Conservation (phyloP, 2,797 vertebrate genomes). For the Gephyroberyx darwinii region DNA sequence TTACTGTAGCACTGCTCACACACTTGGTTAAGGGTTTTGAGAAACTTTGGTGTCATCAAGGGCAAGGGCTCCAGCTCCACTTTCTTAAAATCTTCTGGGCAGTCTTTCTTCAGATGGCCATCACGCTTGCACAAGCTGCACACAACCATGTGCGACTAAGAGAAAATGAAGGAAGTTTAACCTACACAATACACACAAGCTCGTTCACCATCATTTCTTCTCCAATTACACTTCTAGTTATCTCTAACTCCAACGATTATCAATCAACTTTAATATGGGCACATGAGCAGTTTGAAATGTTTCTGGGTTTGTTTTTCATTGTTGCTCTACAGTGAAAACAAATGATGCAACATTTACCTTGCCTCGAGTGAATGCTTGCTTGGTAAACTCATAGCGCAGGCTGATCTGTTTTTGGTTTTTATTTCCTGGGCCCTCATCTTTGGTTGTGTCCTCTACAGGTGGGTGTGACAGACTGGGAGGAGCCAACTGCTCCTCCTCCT, state of each 20-base stretch:
- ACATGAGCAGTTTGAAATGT: not conserved
- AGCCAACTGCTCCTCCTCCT: constrained; percentile 53
- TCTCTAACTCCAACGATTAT: not conserved
- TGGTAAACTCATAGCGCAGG: constrained; percentile 87
- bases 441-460: constrained; percentile 19
- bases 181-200: not conserved
- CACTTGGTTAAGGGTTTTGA: constrained; percentile 85
- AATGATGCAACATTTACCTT: constrained; percentile 79
- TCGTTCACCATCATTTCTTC: not conserved
- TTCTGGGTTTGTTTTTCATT: not conserved
- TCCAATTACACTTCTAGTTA: not conserved
- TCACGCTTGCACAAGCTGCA: constrained; percentile 95
- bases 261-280: not conserved
- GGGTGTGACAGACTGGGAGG: constrained; percentile 26
- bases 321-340: not conserved
- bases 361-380: constrained; percentile 88
- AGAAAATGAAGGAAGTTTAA: constrained; percentile 40
- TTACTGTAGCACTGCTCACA: constrained; percentile 93
- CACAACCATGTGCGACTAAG: constrained; percentile 89
- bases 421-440: constrained; percentile 49
- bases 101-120: constrained; percentile 93
- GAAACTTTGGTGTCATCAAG: constrained; percentile 85
- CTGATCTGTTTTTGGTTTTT: constrained; percentile 45
- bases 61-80: constrained; percentile 90
- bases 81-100: constrained; percentile 96